Evolutionary conservation across 2,797 vertebrate genomes (phyloP).

Genomic region (Neosilurus hyrtlii): DNA sequence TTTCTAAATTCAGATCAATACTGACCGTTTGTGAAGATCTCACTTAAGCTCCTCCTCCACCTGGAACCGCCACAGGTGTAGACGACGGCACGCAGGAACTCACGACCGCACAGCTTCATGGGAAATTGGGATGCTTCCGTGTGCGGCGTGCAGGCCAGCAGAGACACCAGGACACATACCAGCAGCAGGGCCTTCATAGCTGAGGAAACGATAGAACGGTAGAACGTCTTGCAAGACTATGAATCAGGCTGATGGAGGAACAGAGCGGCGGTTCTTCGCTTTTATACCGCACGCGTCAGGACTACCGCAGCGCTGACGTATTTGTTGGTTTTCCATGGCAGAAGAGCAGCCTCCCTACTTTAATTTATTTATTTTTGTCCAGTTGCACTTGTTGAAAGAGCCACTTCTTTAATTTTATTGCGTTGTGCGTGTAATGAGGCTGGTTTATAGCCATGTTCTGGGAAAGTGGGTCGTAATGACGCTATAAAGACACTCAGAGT

Average conservation of each 20-base stretch:
- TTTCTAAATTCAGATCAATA: constrained; percentile 6
- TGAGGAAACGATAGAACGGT: background rate
- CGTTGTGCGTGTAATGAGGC: constrained; percentile 13
- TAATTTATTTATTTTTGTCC: background rate
- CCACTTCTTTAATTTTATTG: constrained; percentile 31
- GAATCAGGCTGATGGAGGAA: background rate
- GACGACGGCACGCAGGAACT: constrained; percentile 69
- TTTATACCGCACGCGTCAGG: constrained; percentile 26
- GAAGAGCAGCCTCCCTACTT: background rate
- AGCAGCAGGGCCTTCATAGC: constrained; percentile 64
- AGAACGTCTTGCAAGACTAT: background rate
- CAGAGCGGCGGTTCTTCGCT: constrained; percentile 5
- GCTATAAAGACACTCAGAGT: constrained; percentile 21
- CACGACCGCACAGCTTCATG: constrained; percentile 70
- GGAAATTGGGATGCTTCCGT: constrained; percentile 47
- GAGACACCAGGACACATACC: constrained; percentile 51
- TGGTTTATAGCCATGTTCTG: constrained; percentile 33
- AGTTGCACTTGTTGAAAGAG: background rate
- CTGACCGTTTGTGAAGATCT: constrained; percentile 61
- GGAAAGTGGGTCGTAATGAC: constrained; percentile 48
- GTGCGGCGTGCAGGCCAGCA: constrained; percentile 61
- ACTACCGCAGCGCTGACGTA: constrained; percentile 25
- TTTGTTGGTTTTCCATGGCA: constrained; percentile 7
- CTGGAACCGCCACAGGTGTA: constrained; percentile 75
- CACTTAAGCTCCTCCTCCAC: constrained; percentile 66